These are phyloP conservation scores for Gasterosteus nipponicus DNA, from an alignment of 2,113 vertebrate species.

Conservation along the genomic window DNA sequence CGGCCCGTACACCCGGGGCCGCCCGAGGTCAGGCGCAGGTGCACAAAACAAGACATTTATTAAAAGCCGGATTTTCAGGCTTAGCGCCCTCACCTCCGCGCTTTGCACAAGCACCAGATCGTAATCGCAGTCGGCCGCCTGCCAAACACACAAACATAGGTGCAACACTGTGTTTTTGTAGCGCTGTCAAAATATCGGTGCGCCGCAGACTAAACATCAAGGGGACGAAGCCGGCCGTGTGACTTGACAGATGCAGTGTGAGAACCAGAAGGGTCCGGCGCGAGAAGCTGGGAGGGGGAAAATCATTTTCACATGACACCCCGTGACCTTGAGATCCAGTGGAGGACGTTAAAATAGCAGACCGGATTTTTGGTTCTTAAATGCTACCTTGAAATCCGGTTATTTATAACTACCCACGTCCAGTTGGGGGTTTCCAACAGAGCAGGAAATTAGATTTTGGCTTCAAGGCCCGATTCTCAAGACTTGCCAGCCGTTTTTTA, in stretches of 20 bases:
- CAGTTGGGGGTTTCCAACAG: slow-evolving; percentile 20
- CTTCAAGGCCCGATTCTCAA: background rate
- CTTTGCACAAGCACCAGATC: slow-evolving; percentile 30
- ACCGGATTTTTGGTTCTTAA: slow-evolving; percentile 18
- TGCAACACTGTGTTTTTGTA: slow-evolving; percentile 58
- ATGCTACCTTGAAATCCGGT: slow-evolving; percentile 16
- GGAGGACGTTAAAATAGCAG: slow-evolving; percentile 7
- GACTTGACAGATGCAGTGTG: slow-evolving; percentile 49
- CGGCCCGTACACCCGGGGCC: slow-evolving; percentile 21
- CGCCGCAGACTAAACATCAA: slow-evolving; percentile 77
- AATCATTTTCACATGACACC: slow-evolving; percentile 31
- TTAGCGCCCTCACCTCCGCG: slow-evolving; percentile 47
- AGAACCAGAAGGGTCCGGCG: slow-evolving; percentile 13
- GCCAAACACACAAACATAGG: slow-evolving; percentile 60
- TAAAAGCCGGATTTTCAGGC: slow-evolving; percentile 45
- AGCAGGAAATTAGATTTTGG: slow-evolving; percentile 21
- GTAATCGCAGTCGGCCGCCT: slow-evolving; percentile 26
- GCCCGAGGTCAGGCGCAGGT: slow-evolving; percentile 67
- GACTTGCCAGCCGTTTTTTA: background rate
- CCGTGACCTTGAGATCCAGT: slow-evolving; percentile 17
- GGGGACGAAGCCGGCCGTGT: slow-evolving; percentile 31
- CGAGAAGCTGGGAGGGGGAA: slow-evolving; percentile 8
- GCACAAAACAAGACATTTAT: slow-evolving; percentile 56
- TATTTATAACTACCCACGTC: slow-evolving; percentile 31
- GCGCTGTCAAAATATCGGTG: slow-evolving; percentile 74